These are phyloP conservation scores for Excalfactoria chinensis DNA, from an alignment of 2,113 vertebrate genomes.

Conservation along the genomic window DNA sequence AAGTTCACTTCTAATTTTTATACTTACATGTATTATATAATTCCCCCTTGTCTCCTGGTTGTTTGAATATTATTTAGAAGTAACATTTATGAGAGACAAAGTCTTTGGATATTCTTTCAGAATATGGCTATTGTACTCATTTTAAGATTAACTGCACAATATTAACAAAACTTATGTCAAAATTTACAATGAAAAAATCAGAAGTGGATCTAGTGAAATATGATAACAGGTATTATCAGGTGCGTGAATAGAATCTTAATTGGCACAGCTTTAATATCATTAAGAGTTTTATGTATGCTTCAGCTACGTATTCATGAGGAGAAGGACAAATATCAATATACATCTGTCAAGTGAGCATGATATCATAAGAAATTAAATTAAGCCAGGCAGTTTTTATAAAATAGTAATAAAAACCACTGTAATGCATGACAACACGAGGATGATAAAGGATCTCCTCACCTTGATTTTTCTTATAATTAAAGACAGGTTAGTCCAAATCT, in stretches of 20 bases:
- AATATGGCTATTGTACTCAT: not conserved
- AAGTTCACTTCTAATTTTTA: not conserved
- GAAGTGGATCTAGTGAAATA: constrained; percentile 57
- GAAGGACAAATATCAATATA: constrained; percentile 76
- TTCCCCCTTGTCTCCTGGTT: not conserved
- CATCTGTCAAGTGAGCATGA: constrained; percentile 74
- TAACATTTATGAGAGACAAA: constrained; percentile 16
- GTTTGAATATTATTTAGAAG: not conserved
- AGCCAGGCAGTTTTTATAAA: constrained; percentile 63
- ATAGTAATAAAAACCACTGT: constrained; percentile 47
- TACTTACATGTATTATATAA: not conserved
- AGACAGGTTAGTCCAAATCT: not conserved
- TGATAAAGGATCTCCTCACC: constrained; percentile 44
- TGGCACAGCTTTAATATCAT: constrained; percentile 74
- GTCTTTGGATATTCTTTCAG: not conserved
- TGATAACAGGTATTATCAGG: constrained; percentile 53
- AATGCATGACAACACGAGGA: not conserved
- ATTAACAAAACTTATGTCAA: constrained; percentile 48
- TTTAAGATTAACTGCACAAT: constrained; percentile 19
- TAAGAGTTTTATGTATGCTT: constrained; percentile 75
- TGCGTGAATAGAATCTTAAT: constrained; percentile 71
- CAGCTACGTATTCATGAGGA: constrained; percentile 71
- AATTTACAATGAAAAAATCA: constrained; percentile 48
- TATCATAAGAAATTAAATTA: constrained; percentile 71
- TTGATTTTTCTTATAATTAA: constrained; percentile 42